phyloP scores from a whole-genome alignment of 2,888 invertebrate species.

The Plagiodera versicolora region DNA sequence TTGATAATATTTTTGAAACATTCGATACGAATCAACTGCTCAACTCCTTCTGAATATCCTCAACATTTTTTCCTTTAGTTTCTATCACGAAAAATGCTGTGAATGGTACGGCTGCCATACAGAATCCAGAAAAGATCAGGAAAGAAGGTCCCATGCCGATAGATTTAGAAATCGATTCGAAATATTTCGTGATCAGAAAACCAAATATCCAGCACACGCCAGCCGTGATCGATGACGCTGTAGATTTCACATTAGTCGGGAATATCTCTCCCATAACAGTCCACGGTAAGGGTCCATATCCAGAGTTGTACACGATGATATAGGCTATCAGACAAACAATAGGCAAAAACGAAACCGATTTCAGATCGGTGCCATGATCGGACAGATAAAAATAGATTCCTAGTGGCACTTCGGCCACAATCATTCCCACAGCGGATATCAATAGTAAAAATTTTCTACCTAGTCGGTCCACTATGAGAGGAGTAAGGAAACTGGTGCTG shows the following conservation, averaged over 20 bases:
- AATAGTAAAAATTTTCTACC: conserved; percentile 74
- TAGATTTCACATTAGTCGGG: conserved; percentile 67
- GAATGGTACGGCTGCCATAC: conserved; percentile 33
- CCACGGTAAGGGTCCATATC: conserved; percentile 79
- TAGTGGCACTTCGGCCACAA: conserved; percentile 53
- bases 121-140: conserved; percentile 36
- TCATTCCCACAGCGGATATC: conserved; percentile 69
- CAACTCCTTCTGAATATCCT: conserved; percentile 32
- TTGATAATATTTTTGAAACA: too few relatives aligned
- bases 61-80: conserved; percentile 39
- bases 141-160: conserved; percentile 38
- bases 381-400: conserved; percentile 63
- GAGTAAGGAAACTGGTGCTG: conserved; percentile 70
- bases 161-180: conserved; percentile 30
- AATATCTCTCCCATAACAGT: conserved; percentile 81
- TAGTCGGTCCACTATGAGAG: conserved; percentile 73
- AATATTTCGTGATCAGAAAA: conserved; percentile 37
- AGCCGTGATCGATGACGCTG: conserved; percentile 61
- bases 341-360: conserved; percentile 67
- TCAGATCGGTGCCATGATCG: conserved; percentile 43
- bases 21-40: not conserved
- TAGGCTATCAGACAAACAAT: conserved; percentile 69
- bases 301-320: conserved; percentile 70
- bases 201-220: conserved; percentile 29
- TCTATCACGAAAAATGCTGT: conserved; percentile 35